Evolutionary conservation across 2,113 vertebrate species (phyloP).

Genomic region (Phalacrocorax pelagicus): DNA sequence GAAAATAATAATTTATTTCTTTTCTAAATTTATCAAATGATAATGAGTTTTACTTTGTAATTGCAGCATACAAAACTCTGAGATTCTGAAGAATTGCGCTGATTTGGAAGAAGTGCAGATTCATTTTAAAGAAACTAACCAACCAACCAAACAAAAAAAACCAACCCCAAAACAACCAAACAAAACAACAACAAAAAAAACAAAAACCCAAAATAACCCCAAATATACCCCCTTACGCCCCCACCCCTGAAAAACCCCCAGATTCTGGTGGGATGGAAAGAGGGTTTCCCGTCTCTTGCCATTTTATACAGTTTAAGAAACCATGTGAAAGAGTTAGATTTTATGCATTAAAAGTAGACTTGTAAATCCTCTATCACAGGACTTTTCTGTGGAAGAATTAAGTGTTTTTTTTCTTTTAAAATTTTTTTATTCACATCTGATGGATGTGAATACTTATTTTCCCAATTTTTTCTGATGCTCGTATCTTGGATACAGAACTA

Average conservation of each 20-base stretch:
- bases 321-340: background rate
- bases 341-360: background rate
- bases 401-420: background rate
- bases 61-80: background rate
- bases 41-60: background rate
- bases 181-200: no score
- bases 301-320: background rate
- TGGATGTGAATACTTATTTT: background rate
- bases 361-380: background rate
- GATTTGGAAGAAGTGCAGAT: background rate
- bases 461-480: background rate
- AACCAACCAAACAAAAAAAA: no score
- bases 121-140: background rate
- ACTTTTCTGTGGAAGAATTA: background rate
- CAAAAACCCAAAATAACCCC: no score
- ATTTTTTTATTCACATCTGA: background rate
- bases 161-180: no score
- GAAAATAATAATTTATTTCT: background rate
- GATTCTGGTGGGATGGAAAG: background rate
- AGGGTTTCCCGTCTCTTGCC: background rate
- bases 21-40: background rate
- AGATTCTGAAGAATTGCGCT: background rate
- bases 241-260: background rate
- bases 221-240: background rate
- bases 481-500: background rate